Conservation (phyloP, 1,140 invertebrate species). For the Euwallacea fornicatus region DNA sequence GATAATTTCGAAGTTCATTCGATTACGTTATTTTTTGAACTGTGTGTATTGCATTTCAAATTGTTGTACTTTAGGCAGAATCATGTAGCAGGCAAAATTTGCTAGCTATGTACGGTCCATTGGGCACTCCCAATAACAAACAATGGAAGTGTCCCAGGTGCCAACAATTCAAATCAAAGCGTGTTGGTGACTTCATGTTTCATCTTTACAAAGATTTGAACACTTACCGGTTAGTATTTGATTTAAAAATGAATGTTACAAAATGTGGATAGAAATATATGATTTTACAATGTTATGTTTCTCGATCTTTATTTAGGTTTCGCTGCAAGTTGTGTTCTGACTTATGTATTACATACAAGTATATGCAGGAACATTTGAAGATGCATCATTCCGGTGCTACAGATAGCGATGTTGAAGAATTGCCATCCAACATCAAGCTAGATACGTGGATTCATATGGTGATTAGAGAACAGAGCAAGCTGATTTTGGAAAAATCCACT, state of each 20-base stretch:
- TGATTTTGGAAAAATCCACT: constrained; percentile 21
- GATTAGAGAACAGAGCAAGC: constrained; percentile 34
- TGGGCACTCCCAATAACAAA: constrained; percentile 53
- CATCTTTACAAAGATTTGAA: constrained; percentile 59
- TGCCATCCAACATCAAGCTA: constrained; percentile 34
- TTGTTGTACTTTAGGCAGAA: constrained; percentile 6
- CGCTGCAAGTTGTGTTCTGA: constrained; percentile 37
- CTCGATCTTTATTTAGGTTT: constrained; percentile 22
- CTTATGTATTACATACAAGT: constrained; percentile 36
- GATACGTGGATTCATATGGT: constrained; percentile 43
- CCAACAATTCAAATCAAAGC: constrained; percentile 56
- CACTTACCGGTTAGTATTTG: constrained; percentile 29
- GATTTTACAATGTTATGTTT: neutral
- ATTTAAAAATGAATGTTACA: neutral
- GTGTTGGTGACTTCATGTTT: constrained; percentile 57
- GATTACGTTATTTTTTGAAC: neutral
- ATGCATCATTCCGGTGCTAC: constrained; percentile 23
- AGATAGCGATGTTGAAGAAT: constrained; percentile 29
- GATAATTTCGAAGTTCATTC: neutral
- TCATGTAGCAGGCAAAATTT: constrained; percentile 29
- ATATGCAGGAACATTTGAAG: constrained; percentile 38
- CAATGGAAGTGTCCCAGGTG: constrained; percentile 60
- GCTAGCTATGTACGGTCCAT: constrained; percentile 43
- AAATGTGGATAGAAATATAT: neutral
- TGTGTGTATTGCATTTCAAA: too few relatives aligned